A percentile compares a stretch with the other conserved stretches of the same genome.
Conservation (phyloP, 1,140 invertebrate genomes). For the Diorhabda carinulata region DNA sequence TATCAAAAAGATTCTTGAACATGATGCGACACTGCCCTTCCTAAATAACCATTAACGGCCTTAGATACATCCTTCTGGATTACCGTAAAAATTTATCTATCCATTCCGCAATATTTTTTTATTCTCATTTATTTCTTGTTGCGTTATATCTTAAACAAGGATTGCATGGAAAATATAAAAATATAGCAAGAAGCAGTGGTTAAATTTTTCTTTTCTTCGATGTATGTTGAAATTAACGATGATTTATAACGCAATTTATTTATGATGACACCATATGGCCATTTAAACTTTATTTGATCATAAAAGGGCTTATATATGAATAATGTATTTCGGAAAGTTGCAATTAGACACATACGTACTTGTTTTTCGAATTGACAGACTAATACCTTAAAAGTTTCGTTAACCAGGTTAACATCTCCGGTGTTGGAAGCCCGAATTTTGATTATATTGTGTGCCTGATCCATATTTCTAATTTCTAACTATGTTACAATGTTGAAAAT, state of each 20-base stretch:
- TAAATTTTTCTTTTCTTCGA: not conserved
- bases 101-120: slow-evolving; percentile 2
- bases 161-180: slow-evolving; percentile 1
- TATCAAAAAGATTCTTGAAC: not conserved
- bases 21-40: not conserved
- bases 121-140: slow-evolving; percentile 3
- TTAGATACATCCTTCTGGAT: not conserved
- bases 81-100: slow-evolving; percentile 3
- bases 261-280: not conserved
- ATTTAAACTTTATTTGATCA: too few species aligned
- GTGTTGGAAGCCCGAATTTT: too few species aligned
- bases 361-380: too few species aligned
- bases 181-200: not conserved
- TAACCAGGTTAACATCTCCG: too few species aligned
- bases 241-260: not conserved
- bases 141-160: slow-evolving; percentile 2
- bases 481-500: too few species aligned
- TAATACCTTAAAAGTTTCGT: too few species aligned
- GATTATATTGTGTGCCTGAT: too few species aligned
- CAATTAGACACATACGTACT: too few species aligned
- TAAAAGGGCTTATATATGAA: too few species aligned
- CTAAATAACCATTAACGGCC: slow-evolving; percentile 2
- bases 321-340: too few species aligned
- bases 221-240: slow-evolving; percentile 1
- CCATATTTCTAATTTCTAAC: too few species aligned